Conservation (phyloP, 2,888 invertebrate species). For the Drosophila emarginata region DNA sequence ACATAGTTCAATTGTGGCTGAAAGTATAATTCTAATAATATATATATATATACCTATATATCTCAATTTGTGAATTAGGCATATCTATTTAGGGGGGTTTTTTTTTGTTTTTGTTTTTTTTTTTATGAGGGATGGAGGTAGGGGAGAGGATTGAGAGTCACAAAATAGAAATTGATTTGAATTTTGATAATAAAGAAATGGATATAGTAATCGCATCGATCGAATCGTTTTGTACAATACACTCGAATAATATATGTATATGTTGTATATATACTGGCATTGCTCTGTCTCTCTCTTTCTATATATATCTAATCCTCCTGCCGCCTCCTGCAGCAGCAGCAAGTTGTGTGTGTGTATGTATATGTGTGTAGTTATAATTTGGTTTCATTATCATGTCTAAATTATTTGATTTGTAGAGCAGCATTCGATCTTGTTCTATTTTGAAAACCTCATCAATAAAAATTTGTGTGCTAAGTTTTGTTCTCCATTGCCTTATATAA, state of each 20-base stretch:
- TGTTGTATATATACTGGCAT: constrained; percentile 18
- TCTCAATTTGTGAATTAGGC: constrained; percentile 14
- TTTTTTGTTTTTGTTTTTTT: no score
- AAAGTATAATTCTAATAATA: constrained; percentile 50
- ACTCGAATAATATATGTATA: constrained; percentile 37
- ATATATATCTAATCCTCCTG: constrained; percentile 36
- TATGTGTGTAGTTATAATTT: constrained; percentile 48
- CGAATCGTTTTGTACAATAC: constrained; percentile 46
- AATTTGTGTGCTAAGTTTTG: constrained; percentile 62
- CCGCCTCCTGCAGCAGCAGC: constrained; percentile 35
- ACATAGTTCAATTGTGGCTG: constrained; percentile 63
- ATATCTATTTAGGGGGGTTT: neutral
- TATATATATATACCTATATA: constrained; percentile 35
- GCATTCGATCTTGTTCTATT: constrained; percentile 35
- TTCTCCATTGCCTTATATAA: constrained; percentile 55
- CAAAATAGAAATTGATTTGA: constrained; percentile 32
- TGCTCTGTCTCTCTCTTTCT: constrained; percentile 20
- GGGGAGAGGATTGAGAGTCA: constrained; percentile 30
- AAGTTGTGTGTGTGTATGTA: constrained; percentile 17
- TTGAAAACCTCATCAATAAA: constrained; percentile 67
- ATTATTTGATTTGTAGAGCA: constrained; percentile 60
- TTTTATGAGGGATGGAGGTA: neutral
- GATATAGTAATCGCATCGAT: neutral
- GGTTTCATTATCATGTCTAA: constrained; percentile 64
- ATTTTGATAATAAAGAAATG: constrained; percentile 30